These are phyloP conservation scores for Brenthis daphne DNA, from an alignment of 2,888 invertebrate genomes.

Conservation along the genomic window DNA sequence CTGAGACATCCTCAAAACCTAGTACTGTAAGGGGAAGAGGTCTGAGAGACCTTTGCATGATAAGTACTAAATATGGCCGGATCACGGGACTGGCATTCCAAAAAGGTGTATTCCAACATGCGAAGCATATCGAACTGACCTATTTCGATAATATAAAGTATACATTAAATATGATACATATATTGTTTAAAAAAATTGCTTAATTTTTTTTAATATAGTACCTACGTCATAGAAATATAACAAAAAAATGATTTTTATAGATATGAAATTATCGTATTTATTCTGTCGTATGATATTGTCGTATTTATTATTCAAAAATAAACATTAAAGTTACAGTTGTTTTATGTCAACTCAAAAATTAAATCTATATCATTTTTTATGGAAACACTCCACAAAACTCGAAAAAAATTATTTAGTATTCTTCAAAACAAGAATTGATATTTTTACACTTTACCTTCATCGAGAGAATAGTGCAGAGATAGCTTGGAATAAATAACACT, in stretches of 20 bases:
- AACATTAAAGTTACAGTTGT: too few relatives aligned
- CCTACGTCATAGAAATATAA: too few relatives aligned
- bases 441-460: constrained; percentile 45
- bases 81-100: constrained; percentile 60
- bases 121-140: constrained; percentile 55
- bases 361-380: too few relatives aligned
- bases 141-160: constrained; percentile 30
- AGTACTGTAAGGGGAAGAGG: constrained; percentile 56
- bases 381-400: background rate
- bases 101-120: constrained; percentile 60
- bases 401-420: background rate
- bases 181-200: too few relatives aligned
- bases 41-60: constrained; percentile 61
- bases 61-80: constrained; percentile 60
- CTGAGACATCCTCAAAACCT: constrained; percentile 61
- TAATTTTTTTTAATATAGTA: too few relatives aligned
- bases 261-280: too few relatives aligned
- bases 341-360: too few relatives aligned
- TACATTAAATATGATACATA: too few relatives aligned
- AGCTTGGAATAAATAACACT: constrained; percentile 50
- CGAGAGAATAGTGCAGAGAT: constrained; percentile 49
- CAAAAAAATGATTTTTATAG: too few relatives aligned
- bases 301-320: too few relatives aligned
- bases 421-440: background rate
- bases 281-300: too few relatives aligned